Evolutionary conservation across 2,888 invertebrate genomes (phyloP), one percentile per base, ranked within the genome.

Genomic region (Cacoxenus indagator): DNA sequence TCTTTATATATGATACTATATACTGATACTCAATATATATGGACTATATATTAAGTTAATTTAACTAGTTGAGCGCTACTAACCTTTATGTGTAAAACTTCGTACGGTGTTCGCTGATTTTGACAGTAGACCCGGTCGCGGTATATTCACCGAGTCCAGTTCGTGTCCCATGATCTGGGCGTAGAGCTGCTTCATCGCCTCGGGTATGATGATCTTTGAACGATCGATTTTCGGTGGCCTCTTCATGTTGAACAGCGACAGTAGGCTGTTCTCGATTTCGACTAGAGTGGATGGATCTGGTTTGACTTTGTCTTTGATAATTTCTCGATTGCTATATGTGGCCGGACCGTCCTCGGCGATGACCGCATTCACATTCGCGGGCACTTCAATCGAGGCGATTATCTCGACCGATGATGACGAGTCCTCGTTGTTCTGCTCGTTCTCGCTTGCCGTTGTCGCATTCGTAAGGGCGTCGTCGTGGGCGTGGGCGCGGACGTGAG

Each of bases 81-180:
- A 87, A 93, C 93, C 93, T 88, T 91, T 90, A 90, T 95, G 95
- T 84, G 92, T 91, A 90, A 93, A 96, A 88, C 94, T 94, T 86
- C 96, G 90, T 74, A 95, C 93, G 68, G 95, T 96, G 89, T 96
- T 96, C 77, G 96, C 95, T 77, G 92, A 92, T 83, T 93, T 91
- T 74, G 93, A 92, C 84, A 91, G 90, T 78, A 92, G 89, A 74
- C 93, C 93, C 70, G 91, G 91, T 80, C 91, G 92, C 86, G 92
- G 91, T 78, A 93, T 90, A 81, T 91, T 90, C 62, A 91, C 90
- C 72, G 92, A 92, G 81, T 92, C 92, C 76, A 91, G 91, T 81
- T 89, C 91, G 84, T 89, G 90, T 80, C 91, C 91, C 88, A 90
- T 91, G 77, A 93, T 92, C 78, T 90, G 89, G 73, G 90, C 89